Conservation (phyloP, 2,797 vertebrate species). For the Gallirallus australis region DNA sequence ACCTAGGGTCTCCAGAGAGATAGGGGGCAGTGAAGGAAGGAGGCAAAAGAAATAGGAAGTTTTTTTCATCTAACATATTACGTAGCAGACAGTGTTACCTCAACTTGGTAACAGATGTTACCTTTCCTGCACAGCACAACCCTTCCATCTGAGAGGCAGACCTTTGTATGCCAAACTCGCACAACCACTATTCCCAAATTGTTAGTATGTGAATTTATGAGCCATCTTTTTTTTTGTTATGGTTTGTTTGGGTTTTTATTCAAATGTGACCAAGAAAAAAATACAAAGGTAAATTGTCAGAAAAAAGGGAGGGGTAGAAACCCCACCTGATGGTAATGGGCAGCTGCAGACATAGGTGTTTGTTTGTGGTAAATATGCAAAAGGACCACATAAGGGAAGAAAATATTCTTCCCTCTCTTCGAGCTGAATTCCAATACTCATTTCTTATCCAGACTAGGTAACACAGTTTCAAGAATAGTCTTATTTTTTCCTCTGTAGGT, state of each 20-base stretch:
- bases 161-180: background rate
- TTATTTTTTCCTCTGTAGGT: background rate
- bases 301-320: background rate
- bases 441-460: background rate
- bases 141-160: background rate
- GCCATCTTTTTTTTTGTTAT: background rate
- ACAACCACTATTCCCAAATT: background rate
- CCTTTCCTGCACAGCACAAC: background rate
- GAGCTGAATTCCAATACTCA: background rate
- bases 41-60: background rate
- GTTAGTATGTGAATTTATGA: background rate
- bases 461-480: background rate
- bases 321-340: background rate
- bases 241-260: too few species aligned
- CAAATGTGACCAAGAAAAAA: background rate
- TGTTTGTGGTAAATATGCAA: background rate
- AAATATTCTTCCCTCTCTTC: background rate
- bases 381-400: background rate
- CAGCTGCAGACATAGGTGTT: background rate
- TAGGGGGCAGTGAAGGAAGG: background rate
- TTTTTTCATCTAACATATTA: background rate
- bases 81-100: background rate
- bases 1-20: background rate
- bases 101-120: background rate
- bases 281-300: background rate